Percentiles rank a stretch among this genome's conserved stretches.
Conservation (phyloP, 1,140 invertebrate genomes). For the Varroa destructor region DNA sequence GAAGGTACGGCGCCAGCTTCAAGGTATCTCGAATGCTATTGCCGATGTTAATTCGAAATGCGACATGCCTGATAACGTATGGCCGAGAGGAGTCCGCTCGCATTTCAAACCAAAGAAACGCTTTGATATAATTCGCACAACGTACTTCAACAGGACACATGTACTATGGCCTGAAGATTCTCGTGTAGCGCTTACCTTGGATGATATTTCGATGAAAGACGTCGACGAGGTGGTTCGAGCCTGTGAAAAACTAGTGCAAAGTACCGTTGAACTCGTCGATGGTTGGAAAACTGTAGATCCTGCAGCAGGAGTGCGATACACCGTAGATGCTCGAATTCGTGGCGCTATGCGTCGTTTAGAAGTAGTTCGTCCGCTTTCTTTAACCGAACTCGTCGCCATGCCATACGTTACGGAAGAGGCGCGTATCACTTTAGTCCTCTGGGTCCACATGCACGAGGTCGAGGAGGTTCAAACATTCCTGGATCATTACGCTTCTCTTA, state of each 20-base stretch:
- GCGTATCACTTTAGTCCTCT: constrained; percentile 58
- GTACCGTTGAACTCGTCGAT: constrained; percentile 49
- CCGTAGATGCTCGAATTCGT: constrained; percentile 39
- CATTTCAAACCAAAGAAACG: constrained; percentile 54
- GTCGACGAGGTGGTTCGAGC: not conserved
- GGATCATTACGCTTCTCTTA: constrained; percentile 54
- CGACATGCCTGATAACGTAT: constrained; percentile 42
- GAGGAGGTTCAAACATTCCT: constrained; percentile 51
- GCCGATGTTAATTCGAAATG: constrained; percentile 41
- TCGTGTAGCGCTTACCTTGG: constrained; percentile 35
- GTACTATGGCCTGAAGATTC: constrained; percentile 48
- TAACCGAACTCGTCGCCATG: constrained; percentile 67
- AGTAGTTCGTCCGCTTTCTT: constrained; percentile 61
- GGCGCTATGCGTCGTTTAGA: constrained; percentile 45
- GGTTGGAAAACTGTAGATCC: constrained; percentile 74
- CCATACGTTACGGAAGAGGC: constrained; percentile 82
- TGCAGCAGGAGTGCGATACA: constrained; percentile 70
- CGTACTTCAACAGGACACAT: constrained; percentile 67
- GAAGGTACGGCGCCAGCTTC: constrained; percentile 29
- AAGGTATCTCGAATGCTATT: constrained; percentile 40
- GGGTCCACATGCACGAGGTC: constrained; percentile 46
- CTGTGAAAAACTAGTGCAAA: constrained; percentile 26
- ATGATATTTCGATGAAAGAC: constrained; percentile 28
- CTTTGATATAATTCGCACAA: constrained; percentile 72
- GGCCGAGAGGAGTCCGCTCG: constrained; percentile 65